A percentile compares a stretch with the other conserved stretches of the same genome.
phyloP scores from a whole-genome alignment of 2,113 vertebrate species.

The Hassar affinis region DNA sequence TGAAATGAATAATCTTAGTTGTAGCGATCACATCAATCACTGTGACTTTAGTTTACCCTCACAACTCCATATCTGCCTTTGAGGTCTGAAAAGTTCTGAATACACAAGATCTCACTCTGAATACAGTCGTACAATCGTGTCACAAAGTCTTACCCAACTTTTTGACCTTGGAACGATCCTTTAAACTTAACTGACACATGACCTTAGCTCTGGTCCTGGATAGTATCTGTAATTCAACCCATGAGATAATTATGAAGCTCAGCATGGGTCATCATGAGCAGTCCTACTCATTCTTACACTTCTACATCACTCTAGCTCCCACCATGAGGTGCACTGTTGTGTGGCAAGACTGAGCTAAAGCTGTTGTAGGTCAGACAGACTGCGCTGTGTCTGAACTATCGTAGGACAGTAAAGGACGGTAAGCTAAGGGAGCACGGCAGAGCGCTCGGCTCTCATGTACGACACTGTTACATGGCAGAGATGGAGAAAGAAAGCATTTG shows the following conservation, averaged over 20 bases:
- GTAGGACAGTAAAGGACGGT: not conserved
- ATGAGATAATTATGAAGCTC: not conserved
- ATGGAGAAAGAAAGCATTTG: not conserved
- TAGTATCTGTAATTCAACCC: not conserved
- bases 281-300: not conserved
- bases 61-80: not conserved
- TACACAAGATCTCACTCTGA: not conserved
- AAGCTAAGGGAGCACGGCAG: not conserved
- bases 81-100: no score
- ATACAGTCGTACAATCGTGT: not conserved
- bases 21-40: not conserved
- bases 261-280: not conserved
- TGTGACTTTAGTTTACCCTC: not conserved
- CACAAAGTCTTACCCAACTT: not conserved
- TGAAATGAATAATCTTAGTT: not conserved
- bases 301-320: not conserved
- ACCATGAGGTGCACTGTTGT: not conserved
- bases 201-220: not conserved
- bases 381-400: not conserved
- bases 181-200: not conserved
- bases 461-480: not conserved
- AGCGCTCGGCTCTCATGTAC: slow-evolving; percentile 11
- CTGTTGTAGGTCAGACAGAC: not conserved
- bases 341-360: not conserved
- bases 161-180: not conserved